Percentiles rank a stretch among this genome's conserved stretches.
Conservation (phyloP, 2,113 vertebrate genomes). For the Sphyrna mokarran region DNA sequence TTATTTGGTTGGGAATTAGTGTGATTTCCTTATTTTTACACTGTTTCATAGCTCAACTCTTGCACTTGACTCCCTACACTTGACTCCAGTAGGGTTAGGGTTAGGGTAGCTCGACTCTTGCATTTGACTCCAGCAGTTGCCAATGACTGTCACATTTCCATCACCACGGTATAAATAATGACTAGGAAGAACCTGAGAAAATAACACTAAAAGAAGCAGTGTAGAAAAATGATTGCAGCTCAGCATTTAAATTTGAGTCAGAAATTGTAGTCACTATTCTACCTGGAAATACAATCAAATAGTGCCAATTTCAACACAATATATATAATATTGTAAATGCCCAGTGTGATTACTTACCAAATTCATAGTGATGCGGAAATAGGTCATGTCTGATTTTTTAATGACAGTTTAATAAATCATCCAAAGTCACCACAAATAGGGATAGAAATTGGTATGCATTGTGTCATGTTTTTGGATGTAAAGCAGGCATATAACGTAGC, state of each 20-base stretch:
- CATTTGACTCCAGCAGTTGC: neutral
- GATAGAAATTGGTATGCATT: neutral
- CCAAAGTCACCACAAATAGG: neutral
- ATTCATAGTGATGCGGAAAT: neutral
- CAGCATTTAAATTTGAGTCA: neutral
- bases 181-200: neutral
- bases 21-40: neutral
- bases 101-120: neutral
- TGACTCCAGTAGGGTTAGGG: too few relatives aligned
- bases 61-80: neutral
- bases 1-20: neutral
- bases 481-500: neutral
- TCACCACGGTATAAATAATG: neutral
- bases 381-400: neutral
- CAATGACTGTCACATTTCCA: neutral
- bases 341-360: neutral
- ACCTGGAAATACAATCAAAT: neutral
- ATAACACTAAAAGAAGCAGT: neutral
- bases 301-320: neutral
- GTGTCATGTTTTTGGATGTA: too few relatives aligned
- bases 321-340: neutral
- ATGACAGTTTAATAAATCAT: neutral
- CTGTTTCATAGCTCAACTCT: neutral
- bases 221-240: neutral
- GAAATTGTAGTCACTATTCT: neutral